Evolutionary conservation across 1,140 invertebrate species (phyloP).

Genomic region (Drosophila tristis): DNA sequence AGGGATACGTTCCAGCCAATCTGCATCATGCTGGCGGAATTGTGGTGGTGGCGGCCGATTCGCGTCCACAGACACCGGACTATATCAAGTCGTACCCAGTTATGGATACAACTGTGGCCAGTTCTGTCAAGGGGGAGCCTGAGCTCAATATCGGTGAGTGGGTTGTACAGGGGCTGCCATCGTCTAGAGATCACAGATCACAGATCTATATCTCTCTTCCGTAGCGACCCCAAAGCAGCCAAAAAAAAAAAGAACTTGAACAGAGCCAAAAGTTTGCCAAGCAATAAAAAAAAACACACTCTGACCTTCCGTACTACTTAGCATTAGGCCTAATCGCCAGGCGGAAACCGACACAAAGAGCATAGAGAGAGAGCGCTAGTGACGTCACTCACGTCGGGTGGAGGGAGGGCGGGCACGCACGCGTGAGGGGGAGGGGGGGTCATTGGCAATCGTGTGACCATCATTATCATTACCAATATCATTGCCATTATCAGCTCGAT

Average conservation of each 20-base stretch:
- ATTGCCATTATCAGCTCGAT: slow-evolving; percentile 43
- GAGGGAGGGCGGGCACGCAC: too few species aligned
- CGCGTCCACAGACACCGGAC: slow-evolving; percentile 80
- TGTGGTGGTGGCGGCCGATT: slow-evolving; percentile 72
- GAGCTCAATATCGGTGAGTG: slow-evolving; percentile 87
- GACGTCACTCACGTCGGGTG: slow-evolving; percentile 21
- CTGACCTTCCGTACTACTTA: slow-evolving; percentile 38
- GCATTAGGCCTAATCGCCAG: slow-evolving; percentile 34
- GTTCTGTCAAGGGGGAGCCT: slow-evolving; percentile 86
- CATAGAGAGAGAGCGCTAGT: slow-evolving; percentile 5
- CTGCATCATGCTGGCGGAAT: slow-evolving; percentile 44
- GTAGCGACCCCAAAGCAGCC: slow-evolving; percentile 15
- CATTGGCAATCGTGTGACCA: slow-evolving; percentile 34
- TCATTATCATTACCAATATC: slow-evolving; percentile 29
- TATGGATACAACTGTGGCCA: slow-evolving; percentile 86
- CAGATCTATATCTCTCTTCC: not conserved
- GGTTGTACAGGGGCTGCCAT: too few species aligned
- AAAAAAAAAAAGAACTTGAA: slow-evolving; percentile 19
- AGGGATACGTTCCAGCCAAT: slow-evolving; percentile 21
- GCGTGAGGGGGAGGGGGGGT: not conserved
- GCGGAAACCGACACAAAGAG: slow-evolving; percentile 19
- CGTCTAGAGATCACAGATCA: too few species aligned
- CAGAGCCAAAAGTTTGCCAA: slow-evolving; percentile 10
- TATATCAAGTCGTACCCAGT: slow-evolving; percentile 85
- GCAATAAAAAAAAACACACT: slow-evolving; percentile 15